Evolutionary conservation across 2,888 invertebrate species (phyloP).

Genomic region (Dione juno): DNA sequence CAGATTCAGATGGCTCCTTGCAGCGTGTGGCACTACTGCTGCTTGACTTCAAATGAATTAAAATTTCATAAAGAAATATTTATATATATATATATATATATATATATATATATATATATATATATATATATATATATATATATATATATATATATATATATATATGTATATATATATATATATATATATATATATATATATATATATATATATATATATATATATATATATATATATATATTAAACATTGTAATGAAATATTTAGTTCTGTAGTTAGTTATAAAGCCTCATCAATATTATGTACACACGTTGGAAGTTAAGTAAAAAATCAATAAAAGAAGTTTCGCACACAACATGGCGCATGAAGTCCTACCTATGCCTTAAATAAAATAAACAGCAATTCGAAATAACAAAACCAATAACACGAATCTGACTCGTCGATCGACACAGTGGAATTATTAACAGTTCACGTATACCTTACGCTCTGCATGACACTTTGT

Average conservation of each 20-base stretch:
- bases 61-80: background rate
- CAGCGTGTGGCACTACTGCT: no score
- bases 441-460: constrained; percentile 27
- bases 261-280: background rate
- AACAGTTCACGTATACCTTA: constrained; percentile 25
- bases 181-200: no score
- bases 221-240: background rate
- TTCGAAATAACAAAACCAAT: constrained; percentile 19
- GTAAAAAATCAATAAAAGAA: constrained; percentile 19
- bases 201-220: no score
- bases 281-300: background rate
- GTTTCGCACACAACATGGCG: constrained; percentile 6
- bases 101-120: background rate
- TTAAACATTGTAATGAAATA: background rate
- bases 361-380: background rate
- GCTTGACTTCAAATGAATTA: no score
- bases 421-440: constrained; percentile 13
- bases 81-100: no score
- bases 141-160: background rate
- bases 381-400: constrained; percentile 20
- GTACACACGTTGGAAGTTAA: constrained; percentile 12
- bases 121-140: background rate
- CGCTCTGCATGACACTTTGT: constrained; percentile 22
- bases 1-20: no score
- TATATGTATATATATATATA: no score